These are phyloP conservation scores for Halcyon chelicuti DNA, from an alignment of 2,797 vertebrate species.

Conservation along the genomic window DNA sequence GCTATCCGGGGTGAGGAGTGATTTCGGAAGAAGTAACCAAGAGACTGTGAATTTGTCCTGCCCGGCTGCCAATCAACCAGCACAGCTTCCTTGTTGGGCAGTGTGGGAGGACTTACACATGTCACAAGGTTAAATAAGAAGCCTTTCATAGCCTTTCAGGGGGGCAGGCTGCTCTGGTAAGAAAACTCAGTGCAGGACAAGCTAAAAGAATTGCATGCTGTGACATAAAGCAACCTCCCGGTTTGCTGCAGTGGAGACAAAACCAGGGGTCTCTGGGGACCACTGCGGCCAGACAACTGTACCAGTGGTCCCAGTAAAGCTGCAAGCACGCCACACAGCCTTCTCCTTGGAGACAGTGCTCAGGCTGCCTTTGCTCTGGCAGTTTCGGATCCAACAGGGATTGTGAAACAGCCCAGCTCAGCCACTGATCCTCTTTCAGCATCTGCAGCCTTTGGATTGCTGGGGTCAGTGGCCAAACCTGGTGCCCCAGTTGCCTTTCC, in stretches of 20 bases:
- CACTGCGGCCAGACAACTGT: neutral
- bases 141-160: neutral
- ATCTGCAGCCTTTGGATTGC: neutral
- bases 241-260: neutral
- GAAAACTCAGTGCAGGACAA: neutral
- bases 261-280: neutral
- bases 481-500: neutral
- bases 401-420: neutral
- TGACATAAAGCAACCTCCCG: neutral
- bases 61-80: conserved; percentile 5
- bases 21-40: neutral
- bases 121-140: neutral
- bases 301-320: neutral
- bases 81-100: neutral
- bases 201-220: neutral
- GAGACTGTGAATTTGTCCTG: neutral
- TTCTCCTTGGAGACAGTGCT: neutral
- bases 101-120: neutral
- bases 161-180: neutral
- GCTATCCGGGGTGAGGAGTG: neutral
- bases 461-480: neutral
- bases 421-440: neutral
- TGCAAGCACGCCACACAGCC: neutral
- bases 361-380: neutral
- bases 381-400: neutral